Evolutionary conservation across 2,113 vertebrate species (phyloP), one percentile per base, ranked within the genome.

Genomic region (Sisor rabdophorus): DNA sequence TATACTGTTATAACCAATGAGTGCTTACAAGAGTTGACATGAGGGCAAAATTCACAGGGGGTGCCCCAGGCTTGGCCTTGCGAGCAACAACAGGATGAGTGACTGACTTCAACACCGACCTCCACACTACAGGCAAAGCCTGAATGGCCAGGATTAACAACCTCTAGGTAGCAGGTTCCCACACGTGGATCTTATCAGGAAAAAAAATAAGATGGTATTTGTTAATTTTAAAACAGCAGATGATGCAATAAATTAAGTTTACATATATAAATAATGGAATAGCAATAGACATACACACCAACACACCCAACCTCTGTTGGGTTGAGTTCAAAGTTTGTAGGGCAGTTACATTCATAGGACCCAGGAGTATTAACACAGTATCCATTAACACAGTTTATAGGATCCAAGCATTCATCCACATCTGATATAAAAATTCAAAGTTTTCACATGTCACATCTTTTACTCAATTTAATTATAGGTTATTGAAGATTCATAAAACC

Each of bases 371-470:
- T 95, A 75, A 93, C 88, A 87, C 94, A 95, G 1, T 93, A 85
- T 52, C 93, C 94, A 30, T 94, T 94, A 69, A 94, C 91, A 84
- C 93, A 95, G 80, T 93, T 94, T 73, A 95, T 93, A 19, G 93
- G 92, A 85, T 94, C 92, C 0, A 92, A 88, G 84, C 93, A 94
- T 71, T 95, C 94, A 80, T 95, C 90, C 0, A 94, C 88, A 83
- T 95, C 94, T 95, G n/a, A 44, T n/a, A 65, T 19, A 70, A 36
- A 50, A 64, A 75, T 32, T 61, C 22, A 40, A 44, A 54, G 20
- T 9, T 53, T 32, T 26, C 44, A 30, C 17, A 28, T n/a, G 24
- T 13, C 17, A 67, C 54, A 50, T 24, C 61, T 36, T 63, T 16
- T 30, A 63, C 4, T 24, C 11, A 44, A 50, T 48, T 67, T 7